phyloP scores from a whole-genome alignment of 35 echinoderm and acorn worm genomes.

The Apostichopus japonicus region DNA sequence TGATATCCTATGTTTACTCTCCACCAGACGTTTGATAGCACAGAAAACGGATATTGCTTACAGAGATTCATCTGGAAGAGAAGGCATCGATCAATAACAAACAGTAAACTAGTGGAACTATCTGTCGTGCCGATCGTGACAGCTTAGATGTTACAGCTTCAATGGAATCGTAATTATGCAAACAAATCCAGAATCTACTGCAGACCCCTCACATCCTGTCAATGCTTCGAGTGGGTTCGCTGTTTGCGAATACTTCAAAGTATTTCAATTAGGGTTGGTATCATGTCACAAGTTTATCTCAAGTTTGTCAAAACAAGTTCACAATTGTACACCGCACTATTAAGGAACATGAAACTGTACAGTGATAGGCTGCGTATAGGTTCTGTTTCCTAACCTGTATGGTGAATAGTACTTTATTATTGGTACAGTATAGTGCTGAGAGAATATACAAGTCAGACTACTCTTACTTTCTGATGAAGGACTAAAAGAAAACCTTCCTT shows the following conservation, averaged over 20 bases:
- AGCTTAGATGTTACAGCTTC: background rate
- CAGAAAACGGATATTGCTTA: background rate
- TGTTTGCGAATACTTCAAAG: slow-evolving; percentile 4
- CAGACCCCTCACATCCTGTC: background rate
- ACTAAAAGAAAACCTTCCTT: too few species aligned
- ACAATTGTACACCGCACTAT: too few species aligned
- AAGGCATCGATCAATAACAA: background rate
- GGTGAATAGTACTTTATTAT: too few species aligned
- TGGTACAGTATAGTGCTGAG: too few species aligned
- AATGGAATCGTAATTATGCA: slow-evolving; percentile 1
- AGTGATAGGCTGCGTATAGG: too few species aligned
- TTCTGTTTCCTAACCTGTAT: too few species aligned
- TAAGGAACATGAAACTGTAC: too few species aligned
- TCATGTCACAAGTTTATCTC: too few species aligned
- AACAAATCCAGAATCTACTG: background rate
- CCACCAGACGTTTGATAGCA: background rate
- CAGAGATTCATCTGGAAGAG: background rate
- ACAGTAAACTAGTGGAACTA: background rate
- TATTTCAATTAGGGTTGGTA: background rate
- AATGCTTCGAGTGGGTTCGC: background rate
- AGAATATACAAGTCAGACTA: too few species aligned
- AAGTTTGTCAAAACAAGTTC: too few species aligned
- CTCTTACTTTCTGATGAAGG: too few species aligned
- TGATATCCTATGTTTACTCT: background rate
- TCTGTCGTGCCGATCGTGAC: slow-evolving; percentile 4